Percentiles rank a stretch among this genome's conserved stretches.
Evolutionary conservation across 2,888 invertebrate species (phyloP).

Genomic region (Anaspis maculata): DNA sequence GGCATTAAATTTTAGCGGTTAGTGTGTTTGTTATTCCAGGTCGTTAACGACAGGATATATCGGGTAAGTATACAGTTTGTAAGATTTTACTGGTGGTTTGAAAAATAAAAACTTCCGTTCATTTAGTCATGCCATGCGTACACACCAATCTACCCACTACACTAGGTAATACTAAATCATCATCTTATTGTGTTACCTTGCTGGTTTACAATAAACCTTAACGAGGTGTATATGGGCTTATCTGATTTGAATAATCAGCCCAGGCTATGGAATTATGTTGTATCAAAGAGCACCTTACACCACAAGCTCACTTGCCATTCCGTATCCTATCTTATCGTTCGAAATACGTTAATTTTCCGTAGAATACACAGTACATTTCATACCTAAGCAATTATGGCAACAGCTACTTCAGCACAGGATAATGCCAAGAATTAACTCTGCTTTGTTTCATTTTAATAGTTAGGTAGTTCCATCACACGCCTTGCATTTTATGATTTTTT

Average conservation of each 20-base stretch:
- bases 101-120: conserved; percentile 29
- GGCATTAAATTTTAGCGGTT: conserved; percentile 31
- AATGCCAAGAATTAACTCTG: too few relatives aligned
- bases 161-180: conserved; percentile 14
- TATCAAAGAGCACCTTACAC: too few relatives aligned
- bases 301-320: too few relatives aligned
- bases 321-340: too few relatives aligned
- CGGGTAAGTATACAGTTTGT: conserved; percentile 18
- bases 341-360: too few relatives aligned
- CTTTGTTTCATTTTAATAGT: too few relatives aligned
- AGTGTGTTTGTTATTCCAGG: conserved; percentile 5
- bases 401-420: too few relatives aligned
- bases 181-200: conserved; percentile 18
- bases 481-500: too few relatives aligned
- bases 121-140: conserved; percentile 21
- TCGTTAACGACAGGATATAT: conserved; percentile 24
- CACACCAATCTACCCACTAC: conserved; percentile 12
- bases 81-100: conserved; percentile 18
- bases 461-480: too few relatives aligned
- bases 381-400: too few relatives aligned
- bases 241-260: conserved; percentile 19
- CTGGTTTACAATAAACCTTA: conserved; percentile 18
- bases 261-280: conserved; percentile 13
- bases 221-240: conserved; percentile 19
- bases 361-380: too few relatives aligned